Conservation (phyloP, 2,797 vertebrate genomes). For the Etheostoma nigrum region DNA sequence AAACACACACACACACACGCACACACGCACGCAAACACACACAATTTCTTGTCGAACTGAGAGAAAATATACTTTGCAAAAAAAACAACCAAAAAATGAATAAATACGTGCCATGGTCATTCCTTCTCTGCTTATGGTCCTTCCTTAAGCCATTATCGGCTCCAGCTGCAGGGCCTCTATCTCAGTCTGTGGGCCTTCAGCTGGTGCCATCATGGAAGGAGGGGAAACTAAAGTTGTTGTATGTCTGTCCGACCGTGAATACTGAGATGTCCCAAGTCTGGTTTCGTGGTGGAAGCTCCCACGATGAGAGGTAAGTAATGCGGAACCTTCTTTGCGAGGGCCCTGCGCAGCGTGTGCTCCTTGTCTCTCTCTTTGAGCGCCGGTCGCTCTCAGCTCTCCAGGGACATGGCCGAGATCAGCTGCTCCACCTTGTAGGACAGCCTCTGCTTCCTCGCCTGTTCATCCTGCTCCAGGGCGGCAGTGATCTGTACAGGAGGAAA, state of each 20-base stretch:
- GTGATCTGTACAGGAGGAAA: slow-evolving; percentile 86
- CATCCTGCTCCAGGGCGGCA: slow-evolving; percentile 93
- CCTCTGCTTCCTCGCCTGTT: slow-evolving; percentile 94
- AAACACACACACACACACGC: slow-evolving; percentile 38
- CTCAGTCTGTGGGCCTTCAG: slow-evolving; percentile 43
- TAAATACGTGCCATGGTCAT: slow-evolving; percentile 68
- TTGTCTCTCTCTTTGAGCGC: slow-evolving; percentile 23
- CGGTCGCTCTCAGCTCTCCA: slow-evolving; percentile 92
- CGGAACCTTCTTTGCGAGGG: slow-evolving; percentile 52
- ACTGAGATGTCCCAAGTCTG: slow-evolving; percentile 58
- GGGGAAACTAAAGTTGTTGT: slow-evolving; percentile 60
- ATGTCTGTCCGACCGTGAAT: slow-evolving; percentile 53
- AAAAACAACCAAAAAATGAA: slow-evolving; percentile 46
- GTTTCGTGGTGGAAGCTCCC: slow-evolving; percentile 59
- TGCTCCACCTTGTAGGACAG: slow-evolving; percentile 97
- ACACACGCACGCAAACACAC: slow-evolving; percentile 39
- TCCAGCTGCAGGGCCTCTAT: slow-evolving; percentile 47
- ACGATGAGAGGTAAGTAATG: slow-evolving; percentile 70
- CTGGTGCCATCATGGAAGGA: slow-evolving; percentile 50
- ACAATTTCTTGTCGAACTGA: slow-evolving; percentile 59
- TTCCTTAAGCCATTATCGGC: slow-evolving; percentile 41
- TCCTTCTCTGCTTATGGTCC: slow-evolving; percentile 58
- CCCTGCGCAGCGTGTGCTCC: slow-evolving; percentile 57
- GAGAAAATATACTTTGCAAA: slow-evolving; percentile 59
- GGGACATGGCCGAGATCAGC: slow-evolving; percentile 95